Conservation (phyloP, 53 echinoderm and acorn worm species). For the Astropecten irregularis region DNA sequence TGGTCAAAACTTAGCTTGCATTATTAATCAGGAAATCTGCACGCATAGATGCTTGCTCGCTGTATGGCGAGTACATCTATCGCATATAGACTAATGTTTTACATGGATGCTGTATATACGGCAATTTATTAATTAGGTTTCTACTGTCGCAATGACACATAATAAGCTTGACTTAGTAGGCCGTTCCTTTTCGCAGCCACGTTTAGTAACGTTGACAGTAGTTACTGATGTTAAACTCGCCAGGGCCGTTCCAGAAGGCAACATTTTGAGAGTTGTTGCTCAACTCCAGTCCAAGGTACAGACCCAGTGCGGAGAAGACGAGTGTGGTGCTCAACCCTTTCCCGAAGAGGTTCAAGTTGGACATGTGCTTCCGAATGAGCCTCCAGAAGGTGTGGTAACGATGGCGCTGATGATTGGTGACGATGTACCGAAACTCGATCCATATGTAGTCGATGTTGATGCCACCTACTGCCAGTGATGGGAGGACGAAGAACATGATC, state of each 20-base stretch:
- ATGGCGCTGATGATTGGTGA: slow-evolving; percentile 24
- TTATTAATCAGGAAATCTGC: too few species aligned
- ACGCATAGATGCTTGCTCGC: too few species aligned
- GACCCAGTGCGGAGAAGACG: slow-evolving; percentile 52
- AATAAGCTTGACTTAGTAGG: too few species aligned
- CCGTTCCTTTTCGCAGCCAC: too few species aligned
- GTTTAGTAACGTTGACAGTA: too few species aligned
- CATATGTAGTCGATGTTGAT: slow-evolving; percentile 77
- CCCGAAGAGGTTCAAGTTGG: slow-evolving; percentile 28
- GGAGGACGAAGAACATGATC: slow-evolving; percentile 75
- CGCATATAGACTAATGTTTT: too few species aligned
- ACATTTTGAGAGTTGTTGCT: slow-evolving; percentile 44
- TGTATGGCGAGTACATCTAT: too few species aligned
- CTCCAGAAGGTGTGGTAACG: slow-evolving; percentile 50
- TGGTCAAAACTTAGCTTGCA: too few species aligned
- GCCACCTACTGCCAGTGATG: slow-evolving; percentile 69
- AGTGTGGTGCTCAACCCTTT: slow-evolving; percentile 46
- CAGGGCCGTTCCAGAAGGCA: slow-evolving; percentile 65
- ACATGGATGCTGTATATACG: too few species aligned
- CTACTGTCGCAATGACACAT: too few species aligned
- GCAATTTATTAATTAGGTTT: too few species aligned
- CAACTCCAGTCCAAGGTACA: slow-evolving; percentile 64
- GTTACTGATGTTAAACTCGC: slow-evolving; percentile 28
- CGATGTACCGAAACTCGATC: slow-evolving; percentile 47
- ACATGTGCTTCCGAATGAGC: slow-evolving; percentile 19